These are phyloP conservation scores for Mimas tiliae DNA, from an alignment of 2,888 invertebrate species.

Conservation along the genomic window DNA sequence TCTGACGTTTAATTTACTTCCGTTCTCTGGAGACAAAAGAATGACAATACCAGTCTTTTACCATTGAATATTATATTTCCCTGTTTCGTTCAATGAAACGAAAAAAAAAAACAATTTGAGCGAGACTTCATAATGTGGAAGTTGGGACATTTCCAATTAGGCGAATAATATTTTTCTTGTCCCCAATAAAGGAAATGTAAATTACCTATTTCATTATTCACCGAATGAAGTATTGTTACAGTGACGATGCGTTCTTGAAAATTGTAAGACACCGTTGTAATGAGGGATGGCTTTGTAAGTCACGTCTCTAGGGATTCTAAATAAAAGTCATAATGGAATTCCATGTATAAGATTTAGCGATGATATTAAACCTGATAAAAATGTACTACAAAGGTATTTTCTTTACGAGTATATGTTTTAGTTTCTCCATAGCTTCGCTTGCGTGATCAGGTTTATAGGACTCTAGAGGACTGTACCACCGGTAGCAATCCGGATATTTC, in stretches of 20 bases:
- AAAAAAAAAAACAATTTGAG: slow-evolving; percentile 29
- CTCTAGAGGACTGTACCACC: no score
- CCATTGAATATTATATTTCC: slow-evolving; percentile 33
- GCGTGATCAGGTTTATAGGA: no score
- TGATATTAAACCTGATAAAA: no score
- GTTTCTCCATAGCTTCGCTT: no score
- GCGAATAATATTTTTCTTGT: slow-evolving; percentile 25
- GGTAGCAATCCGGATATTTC: no score
- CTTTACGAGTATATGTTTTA: no score
- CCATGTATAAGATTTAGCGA: neutral
- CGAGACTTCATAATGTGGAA: slow-evolving; percentile 26
- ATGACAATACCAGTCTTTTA: slow-evolving; percentile 22
- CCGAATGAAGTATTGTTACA: slow-evolving; percentile 15
- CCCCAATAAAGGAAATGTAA: slow-evolving; percentile 20
- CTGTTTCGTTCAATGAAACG: slow-evolving; percentile 30
- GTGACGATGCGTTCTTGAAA: neutral
- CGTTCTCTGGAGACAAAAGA: slow-evolving; percentile 30
- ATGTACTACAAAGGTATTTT: no score
- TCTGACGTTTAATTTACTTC: slow-evolving; percentile 31
- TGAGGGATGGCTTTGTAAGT: neutral
- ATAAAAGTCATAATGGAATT: neutral
- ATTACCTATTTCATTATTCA: slow-evolving; percentile 18
- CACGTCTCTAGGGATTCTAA: neutral
- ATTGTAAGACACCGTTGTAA: neutral
- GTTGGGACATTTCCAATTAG: slow-evolving; percentile 27